phyloP scores from a whole-genome alignment of 2,888 invertebrate genomes.

The Drosophila mimica region DNA sequence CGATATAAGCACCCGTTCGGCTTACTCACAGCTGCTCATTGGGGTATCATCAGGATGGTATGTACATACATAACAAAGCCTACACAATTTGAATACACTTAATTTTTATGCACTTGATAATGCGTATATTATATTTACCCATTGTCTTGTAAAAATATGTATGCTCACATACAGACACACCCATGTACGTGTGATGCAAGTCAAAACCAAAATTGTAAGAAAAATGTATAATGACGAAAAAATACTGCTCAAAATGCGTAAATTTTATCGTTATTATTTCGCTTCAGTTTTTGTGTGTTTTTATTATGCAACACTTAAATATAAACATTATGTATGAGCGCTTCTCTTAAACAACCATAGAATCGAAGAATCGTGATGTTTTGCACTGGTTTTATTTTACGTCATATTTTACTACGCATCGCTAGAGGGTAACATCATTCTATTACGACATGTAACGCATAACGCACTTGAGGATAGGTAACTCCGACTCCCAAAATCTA shows the following conservation, averaged over 20 bases:
- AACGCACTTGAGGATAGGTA: not conserved
- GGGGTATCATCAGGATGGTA: conserved; percentile 97
- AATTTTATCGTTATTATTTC: not conserved
- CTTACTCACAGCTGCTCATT: conserved; percentile 93
- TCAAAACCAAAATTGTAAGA: not conserved
- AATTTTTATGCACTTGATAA: not conserved
- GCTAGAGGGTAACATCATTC: not conserved
- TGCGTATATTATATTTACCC: not conserved
- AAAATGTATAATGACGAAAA: not conserved
- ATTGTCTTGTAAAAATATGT: not conserved
- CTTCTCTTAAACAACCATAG: not conserved
- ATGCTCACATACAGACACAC: not conserved
- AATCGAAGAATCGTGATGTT: not conserved
- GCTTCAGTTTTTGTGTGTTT: not conserved
- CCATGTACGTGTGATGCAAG: not conserved
- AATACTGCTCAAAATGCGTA: not conserved
- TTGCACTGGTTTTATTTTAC: conserved; percentile 1
- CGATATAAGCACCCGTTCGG: conserved; percentile 93
- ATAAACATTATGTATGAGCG: conserved; percentile 1
- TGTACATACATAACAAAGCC: conserved; percentile 53
- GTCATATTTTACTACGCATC: conserved; percentile 1
- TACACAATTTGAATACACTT: not conserved
- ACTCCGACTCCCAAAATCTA: not conserved
- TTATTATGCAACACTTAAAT: conserved; percentile 7
- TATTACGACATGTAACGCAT: not conserved